Evolutionary conservation across 1,140 invertebrate species (phyloP).

Genomic region (Globodera rostochiensis): DNA sequence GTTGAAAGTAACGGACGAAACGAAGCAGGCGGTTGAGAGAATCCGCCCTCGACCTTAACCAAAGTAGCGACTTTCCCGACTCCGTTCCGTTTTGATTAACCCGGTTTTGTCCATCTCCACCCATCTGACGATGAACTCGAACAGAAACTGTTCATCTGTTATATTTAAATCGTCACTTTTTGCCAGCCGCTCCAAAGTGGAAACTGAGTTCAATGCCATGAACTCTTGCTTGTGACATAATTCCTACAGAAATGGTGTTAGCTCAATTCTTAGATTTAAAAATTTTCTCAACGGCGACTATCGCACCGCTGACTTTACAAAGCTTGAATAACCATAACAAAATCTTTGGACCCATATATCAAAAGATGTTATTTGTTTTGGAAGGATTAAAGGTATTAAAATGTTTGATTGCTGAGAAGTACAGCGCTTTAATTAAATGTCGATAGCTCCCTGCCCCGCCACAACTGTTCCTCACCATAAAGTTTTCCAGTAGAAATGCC

Average conservation of each 20-base stretch:
- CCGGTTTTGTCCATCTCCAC: conserved; percentile 13
- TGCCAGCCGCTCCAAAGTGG: conserved; percentile 13
- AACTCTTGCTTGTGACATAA: conserved; percentile 13
- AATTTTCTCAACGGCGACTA: too few species aligned
- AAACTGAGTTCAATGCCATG: conserved; percentile 12
- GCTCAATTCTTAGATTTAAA: too few species aligned
- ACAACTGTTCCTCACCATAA: conserved; percentile 11
- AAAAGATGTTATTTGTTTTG: too few species aligned
- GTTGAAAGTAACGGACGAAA: conserved; percentile 28
- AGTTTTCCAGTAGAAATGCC: conserved; percentile 20
- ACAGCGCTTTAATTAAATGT: background rate
- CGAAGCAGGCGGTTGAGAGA: conserved; percentile 9
- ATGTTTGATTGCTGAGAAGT: too few species aligned
- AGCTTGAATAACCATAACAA: too few species aligned
- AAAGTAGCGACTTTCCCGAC: background rate
- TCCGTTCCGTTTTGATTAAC: background rate
- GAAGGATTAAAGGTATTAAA: too few species aligned
- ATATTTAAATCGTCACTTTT: conserved; percentile 19
- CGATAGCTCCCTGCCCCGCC: background rate
- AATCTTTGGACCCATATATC: too few species aligned
- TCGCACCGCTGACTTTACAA: too few species aligned
- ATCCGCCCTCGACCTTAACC: background rate
- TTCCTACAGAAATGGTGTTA: conserved; percentile 4
- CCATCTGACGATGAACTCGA: conserved; percentile 34
- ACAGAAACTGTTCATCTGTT: conserved; percentile 24